A percentile compares a stretch with the other conserved stretches of the same genome.
phyloP scores from a whole-genome alignment of 2,888 invertebrate species.

The Gisinianus flammeolus region DNA sequence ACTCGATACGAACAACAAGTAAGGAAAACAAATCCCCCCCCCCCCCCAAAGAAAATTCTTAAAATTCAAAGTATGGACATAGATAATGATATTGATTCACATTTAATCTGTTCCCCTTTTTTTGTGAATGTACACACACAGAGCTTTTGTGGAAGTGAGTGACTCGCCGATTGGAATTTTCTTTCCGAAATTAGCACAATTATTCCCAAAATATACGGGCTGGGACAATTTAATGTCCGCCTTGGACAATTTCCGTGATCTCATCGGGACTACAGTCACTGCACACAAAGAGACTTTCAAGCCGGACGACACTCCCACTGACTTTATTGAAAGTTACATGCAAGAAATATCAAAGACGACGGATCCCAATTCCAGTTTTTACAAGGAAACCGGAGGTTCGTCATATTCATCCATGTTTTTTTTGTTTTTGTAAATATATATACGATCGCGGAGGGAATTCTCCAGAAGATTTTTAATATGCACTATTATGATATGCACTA shows the following conservation, averaged over 20 bases:
- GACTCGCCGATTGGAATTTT: not conserved
- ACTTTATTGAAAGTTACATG: not conserved
- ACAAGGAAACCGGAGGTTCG: not conserved
- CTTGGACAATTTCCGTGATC: not conserved
- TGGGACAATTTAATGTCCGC: not conserved
- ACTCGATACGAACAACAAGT: not conserved
- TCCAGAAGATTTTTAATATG: too few relatives aligned
- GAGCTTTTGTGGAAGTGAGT: not conserved
- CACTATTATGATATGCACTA: too few relatives aligned
- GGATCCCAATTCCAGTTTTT: not conserved
- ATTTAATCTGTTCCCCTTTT: not conserved
- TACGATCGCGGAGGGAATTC: too few relatives aligned
- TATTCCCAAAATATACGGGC: not conserved
- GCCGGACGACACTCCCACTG: not conserved
- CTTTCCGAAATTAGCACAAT: not conserved
- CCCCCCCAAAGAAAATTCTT: too few relatives aligned
- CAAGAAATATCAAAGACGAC: not conserved
- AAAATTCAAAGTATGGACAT: too few relatives aligned
- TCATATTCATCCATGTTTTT: not conserved
- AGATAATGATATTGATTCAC: not conserved
- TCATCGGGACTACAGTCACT: not conserved
- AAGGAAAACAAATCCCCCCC: too few relatives aligned
- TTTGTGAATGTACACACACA: not conserved
- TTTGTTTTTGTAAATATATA: too few relatives aligned
- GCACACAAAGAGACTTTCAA: not conserved